Evolutionary conservation across 2,888 invertebrate genomes (phyloP), one percentile per base, ranked within the genome.

Genomic region (Malachius bipustulatus): DNA sequence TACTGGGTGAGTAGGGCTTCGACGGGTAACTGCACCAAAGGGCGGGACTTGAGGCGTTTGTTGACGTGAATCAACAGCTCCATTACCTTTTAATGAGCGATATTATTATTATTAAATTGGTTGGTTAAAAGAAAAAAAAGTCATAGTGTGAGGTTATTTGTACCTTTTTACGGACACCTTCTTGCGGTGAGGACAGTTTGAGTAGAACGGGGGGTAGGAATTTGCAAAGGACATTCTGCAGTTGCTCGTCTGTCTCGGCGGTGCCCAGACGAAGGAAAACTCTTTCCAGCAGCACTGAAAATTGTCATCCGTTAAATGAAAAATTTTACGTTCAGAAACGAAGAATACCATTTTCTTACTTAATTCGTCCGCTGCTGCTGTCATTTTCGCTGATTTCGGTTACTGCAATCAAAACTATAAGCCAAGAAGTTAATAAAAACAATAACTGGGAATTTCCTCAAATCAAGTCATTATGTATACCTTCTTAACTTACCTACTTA

Each of bases 31-130:
- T 85, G 83, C 2, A 94, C 82, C 50, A 73, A 70, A 0, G 82
- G 75, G 29, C 91, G 71, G 43, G 83, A 84, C 59, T 89, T 90
- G 14, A 93, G 69, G 40, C 93, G 68, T 59, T 85, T 87, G 61
- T 90, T 94, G 32, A 94, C 79, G 59, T 94, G 93, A 34, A 89
- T 82, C 38, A 94, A 63, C 24, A 93, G 65, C 59, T 93, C 93
- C 78, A 94, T 87, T 9, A 93, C 90, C 79, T 91, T 27, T 19
- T n/a, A n/a, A n/a, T n/a, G n/a, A n/a, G n/a, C n/a, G n/a, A n/a
- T n/a, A n/a, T n/a, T n/a, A n/a, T n/a, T n/a, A n/a, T n/a, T n/a
- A n/a, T n/a, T n/a, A n/a, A n/a, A n/a, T n/a, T n/a, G n/a, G n/a
- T n/a, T n/a, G n/a, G n/a, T n/a, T n/a, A n/a, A n/a, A n/a, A 9